These are phyloP conservation scores for Peromyscus attwateri DNA, from an alignment of 2,797 vertebrate species.

Conservation along the genomic window DNA sequence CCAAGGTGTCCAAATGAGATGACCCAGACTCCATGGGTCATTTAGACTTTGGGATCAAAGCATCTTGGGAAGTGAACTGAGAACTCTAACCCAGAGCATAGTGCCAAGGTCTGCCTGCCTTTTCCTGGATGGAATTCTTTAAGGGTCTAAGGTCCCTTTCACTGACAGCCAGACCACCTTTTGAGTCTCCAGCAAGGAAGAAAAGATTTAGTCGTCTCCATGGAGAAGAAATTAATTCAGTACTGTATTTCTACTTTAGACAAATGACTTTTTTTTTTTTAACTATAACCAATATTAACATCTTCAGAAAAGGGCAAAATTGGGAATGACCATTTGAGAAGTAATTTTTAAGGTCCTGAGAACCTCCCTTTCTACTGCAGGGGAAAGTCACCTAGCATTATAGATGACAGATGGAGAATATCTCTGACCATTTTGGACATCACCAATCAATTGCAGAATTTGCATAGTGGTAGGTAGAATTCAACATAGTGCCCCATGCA, in stretches of 20 bases:
- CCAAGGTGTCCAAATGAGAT: constrained; percentile 90
- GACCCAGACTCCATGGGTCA: not conserved
- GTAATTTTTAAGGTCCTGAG: not conserved
- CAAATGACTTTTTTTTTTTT: constrained; percentile 46
- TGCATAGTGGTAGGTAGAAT: not conserved
- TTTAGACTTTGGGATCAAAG: not conserved
- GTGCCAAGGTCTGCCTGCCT: not conserved
- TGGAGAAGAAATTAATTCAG: constrained; percentile 71
- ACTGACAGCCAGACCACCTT: not conserved
- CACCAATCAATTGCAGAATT: not conserved
- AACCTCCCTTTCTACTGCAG: not conserved
- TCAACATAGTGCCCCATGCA: not conserved
- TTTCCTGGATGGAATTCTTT: rapidly evolving
- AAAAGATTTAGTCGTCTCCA: constrained; percentile 57
- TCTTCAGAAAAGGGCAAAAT: not conserved
- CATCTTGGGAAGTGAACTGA: not conserved
- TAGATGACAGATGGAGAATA: not conserved
- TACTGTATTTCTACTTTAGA: constrained; percentile 71
- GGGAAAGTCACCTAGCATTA: not conserved
- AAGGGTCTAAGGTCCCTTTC: not conserved
- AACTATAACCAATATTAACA: not conserved
- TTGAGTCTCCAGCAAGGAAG: not conserved
- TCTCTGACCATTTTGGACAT: not conserved
- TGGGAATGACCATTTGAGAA: not conserved
- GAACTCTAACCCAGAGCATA: not conserved